A percentile compares a stretch with the other conserved stretches of the same genome.
Evolutionary conservation across 2,888 invertebrate species (phyloP).

Genomic region (Drosophila kuntzei): DNA sequence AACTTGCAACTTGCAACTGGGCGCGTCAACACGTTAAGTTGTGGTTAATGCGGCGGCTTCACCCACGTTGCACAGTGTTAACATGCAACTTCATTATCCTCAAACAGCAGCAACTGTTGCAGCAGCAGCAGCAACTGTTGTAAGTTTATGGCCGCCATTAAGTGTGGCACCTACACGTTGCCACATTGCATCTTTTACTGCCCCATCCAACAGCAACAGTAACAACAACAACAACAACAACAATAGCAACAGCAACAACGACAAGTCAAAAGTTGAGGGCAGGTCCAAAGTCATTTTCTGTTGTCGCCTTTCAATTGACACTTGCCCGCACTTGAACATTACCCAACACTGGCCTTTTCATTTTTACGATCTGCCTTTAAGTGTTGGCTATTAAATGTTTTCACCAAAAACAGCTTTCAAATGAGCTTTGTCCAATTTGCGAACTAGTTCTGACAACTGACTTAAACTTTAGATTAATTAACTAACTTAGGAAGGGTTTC

Average conservation of each 20-base stretch:
- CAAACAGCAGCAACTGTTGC: slow-evolving; percentile 34
- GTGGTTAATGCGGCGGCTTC: slow-evolving; percentile 66
- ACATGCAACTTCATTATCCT: slow-evolving; percentile 82
- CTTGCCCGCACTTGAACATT: slow-evolving; percentile 52
- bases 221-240: neutral
- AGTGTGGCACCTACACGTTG: slow-evolving; percentile 73
- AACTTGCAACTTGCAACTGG: slow-evolving; percentile 45
- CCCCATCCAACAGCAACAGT: slow-evolving; percentile 33
- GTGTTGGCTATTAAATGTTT: slow-evolving; percentile 32
- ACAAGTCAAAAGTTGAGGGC: slow-evolving; percentile 38
- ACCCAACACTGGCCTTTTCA: slow-evolving; percentile 47
- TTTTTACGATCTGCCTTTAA: slow-evolving; percentile 50
- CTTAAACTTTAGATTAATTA: neutral
- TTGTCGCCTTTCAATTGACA: slow-evolving; percentile 72
- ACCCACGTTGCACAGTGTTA: slow-evolving; percentile 78
- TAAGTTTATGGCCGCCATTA: slow-evolving; percentile 75
- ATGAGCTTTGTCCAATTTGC: slow-evolving; percentile 3
- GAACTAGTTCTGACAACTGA: neutral
- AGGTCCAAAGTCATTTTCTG: slow-evolving; percentile 52
- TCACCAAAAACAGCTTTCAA: slow-evolving; percentile 13
- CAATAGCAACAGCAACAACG: slow-evolving; percentile 20
- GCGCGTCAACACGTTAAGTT: slow-evolving; percentile 65
- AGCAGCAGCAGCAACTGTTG: slow-evolving; percentile 32
- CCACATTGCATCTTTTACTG: slow-evolving; percentile 47
- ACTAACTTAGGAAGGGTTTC: neutral